Conservation (phyloP, 2,888 invertebrate genomes). For the Plusia festucae region DNA sequence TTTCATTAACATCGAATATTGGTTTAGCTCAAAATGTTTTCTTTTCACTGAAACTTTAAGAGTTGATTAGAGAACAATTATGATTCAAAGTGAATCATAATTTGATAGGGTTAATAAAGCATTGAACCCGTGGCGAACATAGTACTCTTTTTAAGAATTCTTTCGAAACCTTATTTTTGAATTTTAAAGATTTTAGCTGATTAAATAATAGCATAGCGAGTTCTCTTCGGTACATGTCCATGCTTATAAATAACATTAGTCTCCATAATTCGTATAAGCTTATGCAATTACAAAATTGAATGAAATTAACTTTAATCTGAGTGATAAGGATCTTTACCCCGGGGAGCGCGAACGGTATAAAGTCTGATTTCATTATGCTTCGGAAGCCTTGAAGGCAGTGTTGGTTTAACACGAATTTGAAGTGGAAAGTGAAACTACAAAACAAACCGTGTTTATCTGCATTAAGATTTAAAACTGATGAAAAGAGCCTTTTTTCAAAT, state of each 20-base stretch:
- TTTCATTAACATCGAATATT: no score
- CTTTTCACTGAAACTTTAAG: not conserved
- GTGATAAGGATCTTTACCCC: conserved; percentile 45
- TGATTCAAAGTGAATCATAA: not conserved
- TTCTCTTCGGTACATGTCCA: no score
- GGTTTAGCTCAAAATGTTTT: not conserved
- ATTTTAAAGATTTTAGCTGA: not conserved
- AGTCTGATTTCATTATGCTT: conserved; percentile 37
- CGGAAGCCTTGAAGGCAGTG: conserved; percentile 18
- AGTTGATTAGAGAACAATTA: not conserved
- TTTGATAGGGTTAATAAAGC: not conserved
- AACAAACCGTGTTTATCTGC: not conserved
- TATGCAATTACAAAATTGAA: conserved; percentile 35
- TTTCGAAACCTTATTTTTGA: no score
- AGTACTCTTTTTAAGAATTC: no score
- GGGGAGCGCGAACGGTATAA: conserved; percentile 11
- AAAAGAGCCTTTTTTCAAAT: no score
- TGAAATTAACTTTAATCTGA: conserved; percentile 45
- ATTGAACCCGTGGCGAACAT: no score
- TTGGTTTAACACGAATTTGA: conserved; percentile 12
- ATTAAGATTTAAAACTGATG: not conserved
- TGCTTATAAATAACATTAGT: conserved; percentile 33
- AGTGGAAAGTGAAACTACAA: not conserved
- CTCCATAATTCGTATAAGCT: conserved; percentile 15
- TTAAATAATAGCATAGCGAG: no score